A percentile compares a stretch with the other conserved stretches of the same genome.
Conservation (phyloP, 2,797 vertebrate genomes). For the Xerus rutilus region DNA sequence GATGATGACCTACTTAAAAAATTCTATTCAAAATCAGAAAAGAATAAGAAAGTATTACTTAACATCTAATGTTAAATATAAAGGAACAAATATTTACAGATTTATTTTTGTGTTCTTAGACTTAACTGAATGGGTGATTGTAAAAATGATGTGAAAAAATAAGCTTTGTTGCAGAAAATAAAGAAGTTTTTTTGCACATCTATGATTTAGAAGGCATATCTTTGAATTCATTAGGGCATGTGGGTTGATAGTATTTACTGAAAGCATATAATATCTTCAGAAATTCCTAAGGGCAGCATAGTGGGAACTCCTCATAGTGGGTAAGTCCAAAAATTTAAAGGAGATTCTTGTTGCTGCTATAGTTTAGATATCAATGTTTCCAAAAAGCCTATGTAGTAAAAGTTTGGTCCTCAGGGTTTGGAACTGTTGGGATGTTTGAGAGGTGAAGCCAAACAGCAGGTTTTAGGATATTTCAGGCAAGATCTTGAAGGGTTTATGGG, state of each 20-base stretch:
- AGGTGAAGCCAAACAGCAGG: rapidly evolving
- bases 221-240: background rate
- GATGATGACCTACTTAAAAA: background rate
- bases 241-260: background rate
- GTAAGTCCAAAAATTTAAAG: background rate
- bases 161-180: background rate
- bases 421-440: background rate
- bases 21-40: background rate
- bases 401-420: background rate
- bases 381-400: background rate
- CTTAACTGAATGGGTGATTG: background rate
- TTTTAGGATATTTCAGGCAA: background rate
- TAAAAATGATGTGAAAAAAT: background rate
- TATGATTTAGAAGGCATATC: background rate
- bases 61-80: background rate
- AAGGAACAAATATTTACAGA: background rate
- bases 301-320: background rate
- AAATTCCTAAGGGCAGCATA: background rate
- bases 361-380: background rate
- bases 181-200: background rate
- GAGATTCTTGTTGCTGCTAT: background rate
- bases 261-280: background rate
- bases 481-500: no score
- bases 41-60: background rate
- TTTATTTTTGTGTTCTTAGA: background rate